Evolutionary conservation across 1,140 invertebrate genomes (phyloP).

Genomic region (Coelopa frigida): DNA sequence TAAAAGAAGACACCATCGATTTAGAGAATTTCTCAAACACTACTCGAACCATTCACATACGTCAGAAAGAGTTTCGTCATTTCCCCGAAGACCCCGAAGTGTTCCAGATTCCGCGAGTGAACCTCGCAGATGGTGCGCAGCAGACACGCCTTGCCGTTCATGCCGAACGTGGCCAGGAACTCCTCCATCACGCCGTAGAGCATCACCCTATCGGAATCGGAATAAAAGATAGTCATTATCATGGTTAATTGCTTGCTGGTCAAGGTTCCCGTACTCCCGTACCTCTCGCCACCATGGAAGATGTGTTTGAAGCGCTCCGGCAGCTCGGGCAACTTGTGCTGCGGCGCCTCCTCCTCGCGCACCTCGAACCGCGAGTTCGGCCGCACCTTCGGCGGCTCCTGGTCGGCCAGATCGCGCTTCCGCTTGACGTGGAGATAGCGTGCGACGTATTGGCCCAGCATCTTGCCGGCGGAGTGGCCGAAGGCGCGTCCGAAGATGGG

Average conservation of each 20-base stretch:
- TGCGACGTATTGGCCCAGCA: slow-evolving; percentile 61
- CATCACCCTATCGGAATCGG: slow-evolving; percentile 50
- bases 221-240: neutral
- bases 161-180: slow-evolving; percentile 64
- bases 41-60: slow-evolving; percentile 48
- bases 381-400: slow-evolving; percentile 20
- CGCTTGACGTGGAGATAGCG: slow-evolving; percentile 59
- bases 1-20: slow-evolving; percentile 30
- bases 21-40: neutral
- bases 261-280: slow-evolving; percentile 1
- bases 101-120: slow-evolving; percentile 66
- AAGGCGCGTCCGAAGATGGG: slow-evolving; percentile 63
- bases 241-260: neutral
- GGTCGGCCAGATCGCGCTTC: slow-evolving; percentile 40
- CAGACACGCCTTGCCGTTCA: slow-evolving; percentile 73
- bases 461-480: slow-evolving; percentile 59
- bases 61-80: slow-evolving; percentile 72
- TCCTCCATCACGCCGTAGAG: slow-evolving; percentile 69
- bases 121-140: slow-evolving; percentile 78
- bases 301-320: slow-evolving; percentile 44
- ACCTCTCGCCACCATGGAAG: slow-evolving; percentile 68
- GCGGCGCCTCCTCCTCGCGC: slow-evolving; percentile 24
- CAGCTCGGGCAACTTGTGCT: slow-evolving; percentile 37
- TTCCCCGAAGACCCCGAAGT: slow-evolving; percentile 71
- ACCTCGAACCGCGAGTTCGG: slow-evolving; percentile 5